Evolutionary conservation across 2,888 invertebrate genomes (phyloP).

Genomic region (Scaptomyza tumidula): DNA sequence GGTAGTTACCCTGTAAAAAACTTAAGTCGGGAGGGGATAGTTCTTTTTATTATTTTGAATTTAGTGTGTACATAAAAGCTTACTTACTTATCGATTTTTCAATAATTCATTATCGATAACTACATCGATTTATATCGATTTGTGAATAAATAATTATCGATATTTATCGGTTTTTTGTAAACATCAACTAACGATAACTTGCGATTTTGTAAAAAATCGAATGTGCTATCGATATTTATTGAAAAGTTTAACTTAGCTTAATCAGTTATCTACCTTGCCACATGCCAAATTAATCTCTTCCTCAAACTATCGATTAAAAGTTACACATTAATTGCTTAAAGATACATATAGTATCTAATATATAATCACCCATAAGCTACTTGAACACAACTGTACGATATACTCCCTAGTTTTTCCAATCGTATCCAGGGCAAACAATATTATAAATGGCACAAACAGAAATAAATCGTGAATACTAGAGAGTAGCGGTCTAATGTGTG

Average conservation of each 20-base stretch:
- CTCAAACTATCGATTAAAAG: no score
- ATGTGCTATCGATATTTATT: not conserved
- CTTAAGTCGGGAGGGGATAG: not conserved
- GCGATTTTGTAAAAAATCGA: not conserved
- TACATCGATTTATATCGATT: not conserved
- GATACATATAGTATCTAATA: no score
- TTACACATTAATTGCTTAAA: no score
- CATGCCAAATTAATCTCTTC: no score
- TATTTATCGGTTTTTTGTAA: not conserved
- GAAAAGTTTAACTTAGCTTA: not conserved
- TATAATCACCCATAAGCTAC: no score
- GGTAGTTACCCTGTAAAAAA: not conserved
- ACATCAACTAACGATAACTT: not conserved
- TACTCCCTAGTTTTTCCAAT: not conserved
- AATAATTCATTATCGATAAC: no score
- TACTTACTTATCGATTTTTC: no score
- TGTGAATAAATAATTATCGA: not conserved
- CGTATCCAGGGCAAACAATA: constrained; percentile 17
- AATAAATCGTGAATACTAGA: constrained; percentile 49
- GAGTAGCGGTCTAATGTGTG: not conserved
- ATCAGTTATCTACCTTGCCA: no score
- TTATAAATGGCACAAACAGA: constrained; percentile 49
- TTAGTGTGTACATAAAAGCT: no score
- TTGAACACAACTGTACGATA: not conserved
- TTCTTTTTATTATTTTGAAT: no score